Evolutionary conservation across 2,113 vertebrate genomes (phyloP).

Genomic region (Festucalex cinctus): DNA sequence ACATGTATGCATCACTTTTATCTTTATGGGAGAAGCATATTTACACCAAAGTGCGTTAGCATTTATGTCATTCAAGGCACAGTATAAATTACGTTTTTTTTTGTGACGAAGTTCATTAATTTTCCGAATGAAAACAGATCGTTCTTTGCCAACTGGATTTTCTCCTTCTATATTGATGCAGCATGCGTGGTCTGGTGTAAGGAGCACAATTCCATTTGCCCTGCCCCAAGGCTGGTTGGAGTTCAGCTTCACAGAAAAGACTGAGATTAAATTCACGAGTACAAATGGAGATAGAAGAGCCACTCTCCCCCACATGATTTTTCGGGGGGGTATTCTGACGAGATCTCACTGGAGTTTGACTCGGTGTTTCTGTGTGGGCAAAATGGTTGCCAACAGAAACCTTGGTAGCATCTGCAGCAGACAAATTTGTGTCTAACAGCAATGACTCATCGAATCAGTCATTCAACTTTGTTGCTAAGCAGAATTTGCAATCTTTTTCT

Average conservation of each 20-base stretch:
- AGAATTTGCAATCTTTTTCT: no score
- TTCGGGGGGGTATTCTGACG: background rate
- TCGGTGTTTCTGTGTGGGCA: constrained; percentile 7
- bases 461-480: background rate
- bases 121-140: background rate
- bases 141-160: background rate
- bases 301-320: background rate
- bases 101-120: background rate
- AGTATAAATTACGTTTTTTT: background rate
- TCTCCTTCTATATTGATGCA: background rate
- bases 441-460: background rate
- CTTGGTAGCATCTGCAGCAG: background rate
- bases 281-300: constrained; percentile 25
- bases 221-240: constrained; percentile 3
- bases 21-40: background rate
- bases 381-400: background rate
- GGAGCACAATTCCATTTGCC: constrained; percentile 45
- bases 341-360: constrained; percentile 16
- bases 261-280: constrained; percentile 28
- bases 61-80: background rate
- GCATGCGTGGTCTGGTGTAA: constrained; percentile 22
- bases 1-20: background rate
- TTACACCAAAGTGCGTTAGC: background rate
- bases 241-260: constrained; percentile 21
- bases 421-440: background rate